phyloP scores from a whole-genome alignment of 2,888 invertebrate genomes.

The Acleris literana region DNA sequence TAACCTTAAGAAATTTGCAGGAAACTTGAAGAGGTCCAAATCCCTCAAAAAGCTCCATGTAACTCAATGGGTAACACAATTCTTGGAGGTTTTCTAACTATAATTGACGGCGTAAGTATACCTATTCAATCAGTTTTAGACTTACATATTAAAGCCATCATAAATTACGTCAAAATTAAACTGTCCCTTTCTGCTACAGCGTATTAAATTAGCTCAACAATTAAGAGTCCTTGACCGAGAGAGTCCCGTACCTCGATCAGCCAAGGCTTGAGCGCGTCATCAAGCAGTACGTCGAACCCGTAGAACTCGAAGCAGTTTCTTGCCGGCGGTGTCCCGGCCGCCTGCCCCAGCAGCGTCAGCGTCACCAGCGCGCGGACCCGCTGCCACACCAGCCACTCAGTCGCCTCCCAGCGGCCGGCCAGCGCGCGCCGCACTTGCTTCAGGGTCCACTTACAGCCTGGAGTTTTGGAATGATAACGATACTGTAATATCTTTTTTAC shows the following conservation, averaged over 20 bases:
- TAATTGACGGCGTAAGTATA: too few relatives aligned
- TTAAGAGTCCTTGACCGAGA: too few relatives aligned
- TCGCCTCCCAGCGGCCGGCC: slow-evolving; percentile 83
- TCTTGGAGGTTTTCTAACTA: too few relatives aligned
- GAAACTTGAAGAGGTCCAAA: too few relatives aligned
- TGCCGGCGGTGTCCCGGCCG: slow-evolving; percentile 86
- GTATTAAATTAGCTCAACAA: too few relatives aligned
- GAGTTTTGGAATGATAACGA: slow-evolving; percentile 23
- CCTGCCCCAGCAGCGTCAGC: slow-evolving; percentile 90
- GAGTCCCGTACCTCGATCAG: slow-evolving; percentile 91
- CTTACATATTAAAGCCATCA: too few relatives aligned
- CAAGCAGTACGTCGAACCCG: slow-evolving; percentile 95
- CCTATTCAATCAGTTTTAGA: too few relatives aligned
- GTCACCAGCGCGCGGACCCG: slow-evolving; percentile 89
- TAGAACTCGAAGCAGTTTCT: slow-evolving; percentile 94
- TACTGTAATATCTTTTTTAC: background rate
- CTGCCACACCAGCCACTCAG: slow-evolving; percentile 92
- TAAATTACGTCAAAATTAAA: too few relatives aligned
- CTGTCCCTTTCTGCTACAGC: too few relatives aligned
- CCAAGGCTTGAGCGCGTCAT: slow-evolving; percentile 93
- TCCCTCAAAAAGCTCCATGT: too few relatives aligned
- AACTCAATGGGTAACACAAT: too few relatives aligned
- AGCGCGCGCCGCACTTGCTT: slow-evolving; percentile 90
- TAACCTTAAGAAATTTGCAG: too few relatives aligned
- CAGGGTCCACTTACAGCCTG: slow-evolving; percentile 94